Base-by-base conservation (phyloP, 2,797 vertebrate genomes). In the Luscinia megarhynchos region DNA sequence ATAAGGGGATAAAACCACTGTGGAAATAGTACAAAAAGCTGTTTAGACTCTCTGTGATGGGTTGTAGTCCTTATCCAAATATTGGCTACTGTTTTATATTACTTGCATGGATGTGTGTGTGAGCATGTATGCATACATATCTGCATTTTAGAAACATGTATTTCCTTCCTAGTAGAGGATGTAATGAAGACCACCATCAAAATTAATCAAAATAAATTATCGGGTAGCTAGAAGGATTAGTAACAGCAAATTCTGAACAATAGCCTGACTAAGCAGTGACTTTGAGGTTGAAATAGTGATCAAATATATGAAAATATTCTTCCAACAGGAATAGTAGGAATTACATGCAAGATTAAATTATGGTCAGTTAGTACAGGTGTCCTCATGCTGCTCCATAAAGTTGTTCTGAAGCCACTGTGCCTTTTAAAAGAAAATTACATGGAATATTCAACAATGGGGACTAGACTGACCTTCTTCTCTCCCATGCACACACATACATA, bases 401-500 rank as follows among this genome's bases (percentile, higher is more conserved):
- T 24, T 83, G 30, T 54, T 58, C 32, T 9, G 12, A 26, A 50
- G 11, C 6, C 54, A 2, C 11, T 70, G 9, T 75, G 22, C 9
- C n/a, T 74, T 79, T 80, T 32, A 40, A 48, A 45, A 51, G 27
- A 69, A 21, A 67, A 40, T 4, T 29, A 12, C 4, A 17, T 6
- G 4, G 11, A 64, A 53, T 75, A 29, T 45, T 13, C 34, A 67
- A 10, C 50, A 61, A 4, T 6, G 13, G 34, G 84, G 15, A 6
- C 12, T 64, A 84, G 23, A 20, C 17, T 67, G 26, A 69, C 22
- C 21, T 83, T 27, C 41, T 62, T 69, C 54, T 63, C 34, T 87
- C 22, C 64, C 0, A 0, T 29, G 26, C 22, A 41, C 17, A 41
- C 38, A 29, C 8, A 7, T 17, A 15, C 54, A 21, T 8, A 26